Evolutionary conservation across 1,140 invertebrate genomes (phyloP), one percentile per base, ranked within the genome.

Genomic region (Lepidotrigona ventralis): DNA sequence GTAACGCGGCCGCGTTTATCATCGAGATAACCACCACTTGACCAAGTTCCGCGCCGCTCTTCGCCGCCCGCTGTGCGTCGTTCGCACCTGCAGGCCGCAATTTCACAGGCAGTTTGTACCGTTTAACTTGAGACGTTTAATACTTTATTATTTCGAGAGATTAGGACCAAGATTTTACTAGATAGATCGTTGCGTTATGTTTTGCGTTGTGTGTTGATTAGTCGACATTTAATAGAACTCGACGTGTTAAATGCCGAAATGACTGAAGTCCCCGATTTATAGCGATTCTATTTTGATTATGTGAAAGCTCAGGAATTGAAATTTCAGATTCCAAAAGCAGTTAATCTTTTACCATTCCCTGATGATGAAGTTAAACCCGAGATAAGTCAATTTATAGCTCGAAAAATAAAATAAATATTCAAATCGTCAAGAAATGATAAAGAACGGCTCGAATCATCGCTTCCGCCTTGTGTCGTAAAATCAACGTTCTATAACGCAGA

Each of bases 1-100:
- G 46, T 63, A 81, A 39, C 60, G 46, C 23, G 21, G 12, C 9
- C 33, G 63, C 60, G 51, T 75, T 75, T 56, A 75, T 54, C 72
- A 75, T 68, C 51, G 29, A 51, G 71, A 56, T 64, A 75, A 81
- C 79, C 21, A 5, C 29, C 8, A 2, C 26, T n/a, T 23, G n/a
- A 21, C n/a, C 8, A 72, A 54, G n/a, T 29, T 54, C 12, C 26
- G 33, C 33, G 33, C 9, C 9, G 9, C 14, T 9, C 26, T 12
- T 56, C 8, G 15, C n/a, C 33, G 33, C 33, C 2, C 33, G 33
- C 33, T 33, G 33, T n/a, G 29, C 5, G 17, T 78, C 58, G 21
- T 26, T 11, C 9, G 15, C 21, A 29, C 23, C 29, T 39, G 53
- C 15, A 29, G 19, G 5, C 14, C 33, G 63, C 60, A 68, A 77